These are phyloP conservation scores for Cuculus canorus DNA, from an alignment of 2,797 vertebrate species.

Conservation along the genomic window DNA sequence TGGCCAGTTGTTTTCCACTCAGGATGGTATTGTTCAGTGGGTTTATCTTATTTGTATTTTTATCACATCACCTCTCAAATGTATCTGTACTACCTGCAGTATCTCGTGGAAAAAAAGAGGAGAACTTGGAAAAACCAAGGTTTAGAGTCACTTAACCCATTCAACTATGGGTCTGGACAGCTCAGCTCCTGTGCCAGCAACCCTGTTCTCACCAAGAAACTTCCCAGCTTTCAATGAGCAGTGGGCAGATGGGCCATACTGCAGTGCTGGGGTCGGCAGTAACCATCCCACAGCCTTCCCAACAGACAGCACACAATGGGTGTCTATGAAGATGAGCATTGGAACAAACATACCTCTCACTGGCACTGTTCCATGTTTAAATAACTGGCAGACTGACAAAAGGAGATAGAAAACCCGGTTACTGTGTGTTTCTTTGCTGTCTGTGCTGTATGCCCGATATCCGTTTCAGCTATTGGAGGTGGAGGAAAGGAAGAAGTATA, in stretches of 20 bases:
- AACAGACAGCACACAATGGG: neutral
- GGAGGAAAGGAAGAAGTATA: slow-evolving; percentile 11
- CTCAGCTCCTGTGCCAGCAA: neutral
- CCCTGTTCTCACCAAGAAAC: neutral
- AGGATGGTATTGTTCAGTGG: neutral
- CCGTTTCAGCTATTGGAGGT: neutral
- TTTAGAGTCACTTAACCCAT: neutral
- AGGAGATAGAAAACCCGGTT: neutral
- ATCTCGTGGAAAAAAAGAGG: slow-evolving; percentile 3
- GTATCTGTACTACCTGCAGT: neutral
- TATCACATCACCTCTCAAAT: slow-evolving; percentile 46
- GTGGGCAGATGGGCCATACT: neutral
- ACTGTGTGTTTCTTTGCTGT: neutral
- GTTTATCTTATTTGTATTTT: slow-evolving; percentile 46
- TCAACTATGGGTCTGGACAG: neutral
- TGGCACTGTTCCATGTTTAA: neutral
- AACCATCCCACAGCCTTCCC: neutral
- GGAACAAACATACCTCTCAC: neutral
- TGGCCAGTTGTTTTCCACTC: slow-evolving; percentile 36
- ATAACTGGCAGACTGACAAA: neutral
- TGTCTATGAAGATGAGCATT: fast-evolving
- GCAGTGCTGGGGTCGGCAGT: neutral
- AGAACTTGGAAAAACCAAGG: neutral
- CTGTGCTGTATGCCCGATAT: neutral
- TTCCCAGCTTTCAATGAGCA: neutral